These are phyloP conservation scores for Trileptium ribeirensis DNA, from an alignment of 2,888 invertebrate species.

Conservation along the genomic window DNA sequence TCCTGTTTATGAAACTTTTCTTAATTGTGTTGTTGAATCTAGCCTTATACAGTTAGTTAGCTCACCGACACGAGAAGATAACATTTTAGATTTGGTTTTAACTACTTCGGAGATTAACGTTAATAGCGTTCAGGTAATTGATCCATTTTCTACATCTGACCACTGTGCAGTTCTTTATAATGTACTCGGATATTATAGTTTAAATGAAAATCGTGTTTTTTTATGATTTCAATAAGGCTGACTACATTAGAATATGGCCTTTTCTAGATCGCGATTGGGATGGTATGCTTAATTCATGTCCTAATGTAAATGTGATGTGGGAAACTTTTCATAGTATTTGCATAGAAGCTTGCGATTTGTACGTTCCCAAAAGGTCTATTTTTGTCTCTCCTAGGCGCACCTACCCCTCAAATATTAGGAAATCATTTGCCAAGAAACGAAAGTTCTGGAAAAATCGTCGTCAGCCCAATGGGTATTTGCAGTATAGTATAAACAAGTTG, in stretches of 20 bases:
- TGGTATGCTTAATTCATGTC: background rate
- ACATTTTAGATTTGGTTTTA: background rate
- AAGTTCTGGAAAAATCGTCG: background rate
- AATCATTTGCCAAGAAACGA: background rate
- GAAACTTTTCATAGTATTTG: background rate
- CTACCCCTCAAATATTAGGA: background rate
- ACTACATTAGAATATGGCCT: background rate
- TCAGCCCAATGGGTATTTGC: background rate
- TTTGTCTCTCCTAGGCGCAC: background rate
- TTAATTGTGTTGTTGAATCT: background rate
- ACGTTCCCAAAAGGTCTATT: background rate
- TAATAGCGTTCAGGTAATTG: background rate
- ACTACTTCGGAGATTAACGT: background rate
- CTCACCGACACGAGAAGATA: background rate
- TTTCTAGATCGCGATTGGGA: background rate
- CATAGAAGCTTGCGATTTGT: background rate
- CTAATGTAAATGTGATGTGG: background rate
- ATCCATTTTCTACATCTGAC: background rate
- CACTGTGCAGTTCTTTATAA: background rate
- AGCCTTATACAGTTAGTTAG: background rate
- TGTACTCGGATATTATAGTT: background rate
- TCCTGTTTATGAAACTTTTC: background rate
- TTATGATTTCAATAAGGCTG: background rate
- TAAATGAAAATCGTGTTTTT: background rate
- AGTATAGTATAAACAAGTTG: background rate